Evolutionary conservation across 2,113 vertebrate genomes (phyloP).

Genomic region (Coregonus clupeaformis): DNA sequence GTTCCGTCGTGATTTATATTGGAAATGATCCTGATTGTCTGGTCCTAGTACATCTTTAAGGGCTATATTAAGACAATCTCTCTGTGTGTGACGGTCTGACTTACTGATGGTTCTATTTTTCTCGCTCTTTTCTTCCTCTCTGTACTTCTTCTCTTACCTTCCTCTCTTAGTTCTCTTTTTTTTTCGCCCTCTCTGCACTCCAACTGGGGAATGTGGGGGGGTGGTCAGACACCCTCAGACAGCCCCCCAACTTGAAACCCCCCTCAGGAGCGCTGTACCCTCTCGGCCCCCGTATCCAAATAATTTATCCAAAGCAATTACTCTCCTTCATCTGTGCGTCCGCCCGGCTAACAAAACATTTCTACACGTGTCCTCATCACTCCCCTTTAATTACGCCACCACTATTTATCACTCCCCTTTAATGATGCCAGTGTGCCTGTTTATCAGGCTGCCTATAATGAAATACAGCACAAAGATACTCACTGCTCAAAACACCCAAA

Average conservation of each 20-base stretch:
- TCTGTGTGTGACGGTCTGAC: too few relatives aligned
- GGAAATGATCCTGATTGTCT: too few relatives aligned
- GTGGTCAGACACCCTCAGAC: not conserved
- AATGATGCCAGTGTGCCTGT: conserved; percentile 75
- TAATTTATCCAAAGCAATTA: conserved; percentile 85
- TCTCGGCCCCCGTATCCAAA: conserved; percentile 76
- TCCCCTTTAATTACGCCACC: conserved; percentile 79
- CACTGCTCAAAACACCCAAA: conserved; percentile 61
- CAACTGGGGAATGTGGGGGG: too few relatives aligned
- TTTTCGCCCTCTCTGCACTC: not conserved
- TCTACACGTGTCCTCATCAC: conserved; percentile 83
- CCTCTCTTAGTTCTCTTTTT: conserved; percentile 4
- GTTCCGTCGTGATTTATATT: too few relatives aligned
- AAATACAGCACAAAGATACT: conserved; percentile 74
- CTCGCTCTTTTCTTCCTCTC: conserved; percentile 18
- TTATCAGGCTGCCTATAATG: conserved; percentile 79
- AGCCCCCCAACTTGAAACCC: conserved; percentile 51
- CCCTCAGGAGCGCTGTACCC: conserved; percentile 73
- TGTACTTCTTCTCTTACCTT: conserved; percentile 8
- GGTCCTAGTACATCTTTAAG: too few relatives aligned
- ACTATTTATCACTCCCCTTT: conserved; percentile 82
- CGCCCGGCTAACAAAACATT: conserved; percentile 80
- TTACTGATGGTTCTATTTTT: too few relatives aligned
- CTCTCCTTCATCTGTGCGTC: conserved; percentile 79
- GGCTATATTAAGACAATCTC: too few relatives aligned